Conservation (phyloP, 2,888 invertebrate species). For the Liodrosophila aerea region DNA sequence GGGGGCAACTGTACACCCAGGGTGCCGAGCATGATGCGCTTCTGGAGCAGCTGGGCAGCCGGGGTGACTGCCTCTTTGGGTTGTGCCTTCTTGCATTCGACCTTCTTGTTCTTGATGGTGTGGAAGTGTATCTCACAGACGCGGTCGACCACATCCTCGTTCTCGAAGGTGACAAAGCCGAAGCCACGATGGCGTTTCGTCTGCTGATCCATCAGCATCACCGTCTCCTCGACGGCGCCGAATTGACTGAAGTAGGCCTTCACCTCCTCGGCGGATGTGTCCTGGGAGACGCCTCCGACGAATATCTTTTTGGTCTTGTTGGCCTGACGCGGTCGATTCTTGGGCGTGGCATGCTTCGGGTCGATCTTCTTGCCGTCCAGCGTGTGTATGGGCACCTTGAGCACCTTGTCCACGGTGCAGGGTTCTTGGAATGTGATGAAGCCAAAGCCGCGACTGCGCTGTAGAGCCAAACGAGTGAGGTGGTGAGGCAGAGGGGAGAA, state of each 20-base stretch:
- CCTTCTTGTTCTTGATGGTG: slow-evolving; percentile 95
- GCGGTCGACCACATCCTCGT: slow-evolving; percentile 94
- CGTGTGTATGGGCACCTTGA: slow-evolving; percentile 94
- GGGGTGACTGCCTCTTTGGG: slow-evolving; percentile 93
- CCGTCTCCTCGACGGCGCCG: slow-evolving; percentile 94
- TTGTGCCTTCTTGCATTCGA: slow-evolving; percentile 95
- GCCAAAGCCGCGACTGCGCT: slow-evolving; percentile 96
- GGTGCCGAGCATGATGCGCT: slow-evolving; percentile 88
- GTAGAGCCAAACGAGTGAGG: slow-evolving; percentile 73
- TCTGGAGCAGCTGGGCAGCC: slow-evolving; percentile 87
- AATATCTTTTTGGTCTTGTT: slow-evolving; percentile 96
- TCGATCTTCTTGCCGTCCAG: slow-evolving; percentile 97
- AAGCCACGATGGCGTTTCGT: slow-evolving; percentile 95
- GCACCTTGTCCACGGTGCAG: slow-evolving; percentile 93
- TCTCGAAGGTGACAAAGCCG: slow-evolving; percentile 95
- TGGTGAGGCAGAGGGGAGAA: slow-evolving; percentile 17
- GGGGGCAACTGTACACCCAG: slow-evolving; percentile 86
- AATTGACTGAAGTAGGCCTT: slow-evolving; percentile 95
- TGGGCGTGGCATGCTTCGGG: slow-evolving; percentile 96
- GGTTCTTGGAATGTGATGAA: slow-evolving; percentile 97
- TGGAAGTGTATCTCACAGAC: slow-evolving; percentile 97
- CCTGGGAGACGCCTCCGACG: slow-evolving; percentile 95
- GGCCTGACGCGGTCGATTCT: slow-evolving; percentile 92
- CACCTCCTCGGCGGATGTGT: slow-evolving; percentile 95
- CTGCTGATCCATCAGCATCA: slow-evolving; percentile 97